These are phyloP conservation scores for Selene dorsalis DNA, from an alignment of 2,797 vertebrate genomes.

Conservation along the genomic window DNA sequence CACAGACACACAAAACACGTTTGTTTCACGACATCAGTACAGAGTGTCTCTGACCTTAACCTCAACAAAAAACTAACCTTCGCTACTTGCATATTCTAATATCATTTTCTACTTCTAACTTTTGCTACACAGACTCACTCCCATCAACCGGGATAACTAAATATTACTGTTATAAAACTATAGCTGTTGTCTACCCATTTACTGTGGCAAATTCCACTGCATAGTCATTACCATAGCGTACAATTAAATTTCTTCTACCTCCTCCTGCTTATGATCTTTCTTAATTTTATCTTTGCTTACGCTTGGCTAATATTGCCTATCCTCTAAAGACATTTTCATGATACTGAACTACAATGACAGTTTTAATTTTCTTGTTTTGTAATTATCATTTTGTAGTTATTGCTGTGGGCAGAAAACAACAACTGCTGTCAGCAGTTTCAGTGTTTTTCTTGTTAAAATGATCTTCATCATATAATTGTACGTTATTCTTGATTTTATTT, in stretches of 20 bases:
- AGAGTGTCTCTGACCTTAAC: not conserved
- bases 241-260: not conserved
- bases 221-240: not conserved
- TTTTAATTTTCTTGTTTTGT: not conserved
- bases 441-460: not conserved
- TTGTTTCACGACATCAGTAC: too few relatives aligned
- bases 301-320: not conserved
- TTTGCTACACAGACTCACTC: not conserved
- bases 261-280: not conserved
- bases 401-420: not conserved
- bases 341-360: not conserved
- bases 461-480: not conserved
- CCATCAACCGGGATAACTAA: not conserved
- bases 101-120: not conserved
- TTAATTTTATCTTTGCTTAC: not conserved
- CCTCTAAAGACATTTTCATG: not conserved
- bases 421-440: not conserved
- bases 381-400: slow-evolving; percentile 2
- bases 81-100: not conserved
- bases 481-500: not conserved
- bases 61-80: not conserved
- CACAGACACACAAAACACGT: too few relatives aligned
- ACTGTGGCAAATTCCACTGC: slow-evolving; percentile 2
- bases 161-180: not conserved
- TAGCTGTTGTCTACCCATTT: slow-evolving; percentile 2